Base-by-base conservation (phyloP, 2,888 invertebrate species). In the Ypsolopha sequella region DNA sequence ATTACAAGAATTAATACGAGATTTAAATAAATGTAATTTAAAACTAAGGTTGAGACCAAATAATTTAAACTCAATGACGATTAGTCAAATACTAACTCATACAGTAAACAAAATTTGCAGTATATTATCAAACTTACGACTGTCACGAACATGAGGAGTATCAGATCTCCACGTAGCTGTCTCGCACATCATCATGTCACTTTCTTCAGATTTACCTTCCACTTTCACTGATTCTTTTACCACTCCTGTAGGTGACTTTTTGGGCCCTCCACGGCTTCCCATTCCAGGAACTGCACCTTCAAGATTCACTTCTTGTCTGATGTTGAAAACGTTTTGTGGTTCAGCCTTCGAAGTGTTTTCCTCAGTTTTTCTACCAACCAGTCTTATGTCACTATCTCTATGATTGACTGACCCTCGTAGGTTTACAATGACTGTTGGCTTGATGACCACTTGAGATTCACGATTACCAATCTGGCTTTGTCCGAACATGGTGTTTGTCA, bases 381-480 rank as follows among this genome's bases (percentile, higher is more conserved):
- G 60, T 58, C 60, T 70, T 11, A 84, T 77, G 38, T 81, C 82
- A 44, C 80, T 78, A 13, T 86, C 86, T 53, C 65, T 68, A 49
- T 85, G 74, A 49, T 63, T 76, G 1, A 86, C 74, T 1, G 77
- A 71, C 0, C 82, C 85, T 53, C 85, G 67, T 11, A 87, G 73
- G 52, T 87, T 87, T 0, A 87, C 78, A 34, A 87, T 86, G 0
- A 87, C 82, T 1, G 85, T 87, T 6, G 87, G 87, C 55, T 85
- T 87, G 0, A 86, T 66, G 0, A 86, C 80, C 41, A 80, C 82
- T 65, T 87, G 86, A 1, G 80, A 73, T 60, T 86, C 84, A 38
- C 85, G 70, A 55, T 86, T 73, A 0, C 87, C 87, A 8, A 87
- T 82, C 56, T 87, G 87, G 56, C 86, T 87, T 56, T 80, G 78